Evolutionary conservation across 2,888 invertebrate species (phyloP).

Genomic region (Ischnus inquisitorius): DNA sequence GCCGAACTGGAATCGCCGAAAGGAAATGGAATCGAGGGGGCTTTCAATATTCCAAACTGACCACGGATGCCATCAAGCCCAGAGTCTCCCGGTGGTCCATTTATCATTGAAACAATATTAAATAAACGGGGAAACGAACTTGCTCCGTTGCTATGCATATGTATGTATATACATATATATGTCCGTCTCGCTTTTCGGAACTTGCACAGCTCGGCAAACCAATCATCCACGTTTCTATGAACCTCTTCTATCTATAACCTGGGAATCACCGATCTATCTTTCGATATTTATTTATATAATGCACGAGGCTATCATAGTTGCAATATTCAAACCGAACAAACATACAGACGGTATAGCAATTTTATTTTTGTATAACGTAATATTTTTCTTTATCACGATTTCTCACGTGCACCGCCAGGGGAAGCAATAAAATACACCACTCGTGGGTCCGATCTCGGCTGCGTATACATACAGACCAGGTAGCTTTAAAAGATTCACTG

Average conservation of each 20-base stretch:
- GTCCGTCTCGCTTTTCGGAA: not conserved
- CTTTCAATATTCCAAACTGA: slow-evolving; percentile 64
- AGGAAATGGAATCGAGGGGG: slow-evolving; percentile 66
- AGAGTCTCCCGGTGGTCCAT: slow-evolving; percentile 52
- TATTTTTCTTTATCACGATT: not conserved
- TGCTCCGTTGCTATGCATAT: slow-evolving; percentile 3
- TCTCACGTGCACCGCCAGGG: not conserved
- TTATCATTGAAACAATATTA: slow-evolving; percentile 67
- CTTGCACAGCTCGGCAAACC: slow-evolving; percentile 10
- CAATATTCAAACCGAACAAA: not conserved
- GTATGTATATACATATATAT: not conserved
- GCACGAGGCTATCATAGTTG: not conserved
- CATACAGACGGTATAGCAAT: not conserved
- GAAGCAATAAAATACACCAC: not conserved
- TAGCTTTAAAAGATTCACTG: not conserved
- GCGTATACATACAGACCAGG: not conserved
- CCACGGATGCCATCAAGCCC: slow-evolving; percentile 36
- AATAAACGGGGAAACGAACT: slow-evolving; percentile 57
- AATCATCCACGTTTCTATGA: slow-evolving; percentile 16
- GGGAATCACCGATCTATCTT: not conserved
- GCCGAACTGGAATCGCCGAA: slow-evolving; percentile 48
- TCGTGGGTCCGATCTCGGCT: not conserved
- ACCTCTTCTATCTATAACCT: slow-evolving; percentile 14
- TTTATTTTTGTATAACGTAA: not conserved
- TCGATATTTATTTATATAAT: slow-evolving; percentile 5